phyloP scores from a whole-genome alignment of 2,113 vertebrate genomes.

The Perca schrenkii region DNA sequence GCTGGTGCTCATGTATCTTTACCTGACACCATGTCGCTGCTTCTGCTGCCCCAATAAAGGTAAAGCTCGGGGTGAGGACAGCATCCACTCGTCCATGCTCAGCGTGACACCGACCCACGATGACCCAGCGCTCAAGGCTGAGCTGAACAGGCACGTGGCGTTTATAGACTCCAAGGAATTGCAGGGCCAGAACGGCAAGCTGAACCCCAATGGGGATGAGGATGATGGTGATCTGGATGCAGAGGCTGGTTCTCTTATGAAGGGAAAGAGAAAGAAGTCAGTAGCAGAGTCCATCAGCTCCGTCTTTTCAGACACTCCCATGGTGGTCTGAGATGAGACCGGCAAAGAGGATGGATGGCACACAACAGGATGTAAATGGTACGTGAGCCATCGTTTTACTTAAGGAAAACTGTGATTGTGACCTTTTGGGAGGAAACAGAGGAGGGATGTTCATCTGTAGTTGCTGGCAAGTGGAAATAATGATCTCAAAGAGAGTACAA shows the following conservation, averaged over 20 bases:
- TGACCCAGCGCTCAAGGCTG: constrained; percentile 81
- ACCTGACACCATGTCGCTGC: constrained; percentile 96
- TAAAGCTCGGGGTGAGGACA: constrained; percentile 89
- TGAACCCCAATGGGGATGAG: constrained; percentile 87
- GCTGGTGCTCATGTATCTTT: constrained; percentile 96
- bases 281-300: constrained; percentile 97
- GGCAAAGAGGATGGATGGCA: constrained; percentile 13
- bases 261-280: constrained; percentile 92
- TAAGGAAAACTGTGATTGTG: constrained; percentile 64
- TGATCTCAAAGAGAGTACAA: constrained; percentile 61
- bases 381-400: constrained; percentile 49
- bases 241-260: constrained; percentile 81
- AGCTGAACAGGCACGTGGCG: constrained; percentile 85
- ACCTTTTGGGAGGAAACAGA: constrained; percentile 25
- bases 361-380: constrained; percentile 47
- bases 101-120: constrained; percentile 93
- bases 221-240: constrained; percentile 75
- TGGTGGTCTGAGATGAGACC: constrained; percentile 89
- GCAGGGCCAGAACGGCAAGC: constrained; percentile 92
- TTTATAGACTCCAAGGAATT: constrained; percentile 88
- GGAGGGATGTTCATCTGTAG: constrained; percentile 26
- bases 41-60: constrained; percentile 90
- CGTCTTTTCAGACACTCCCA: constrained; percentile 97
- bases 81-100: constrained; percentile 96
- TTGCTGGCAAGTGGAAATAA: constrained; percentile 36